These are phyloP conservation scores for Danaus melanippus DNA, from an alignment of 1,140 invertebrate species.

Conservation along the genomic window DNA sequence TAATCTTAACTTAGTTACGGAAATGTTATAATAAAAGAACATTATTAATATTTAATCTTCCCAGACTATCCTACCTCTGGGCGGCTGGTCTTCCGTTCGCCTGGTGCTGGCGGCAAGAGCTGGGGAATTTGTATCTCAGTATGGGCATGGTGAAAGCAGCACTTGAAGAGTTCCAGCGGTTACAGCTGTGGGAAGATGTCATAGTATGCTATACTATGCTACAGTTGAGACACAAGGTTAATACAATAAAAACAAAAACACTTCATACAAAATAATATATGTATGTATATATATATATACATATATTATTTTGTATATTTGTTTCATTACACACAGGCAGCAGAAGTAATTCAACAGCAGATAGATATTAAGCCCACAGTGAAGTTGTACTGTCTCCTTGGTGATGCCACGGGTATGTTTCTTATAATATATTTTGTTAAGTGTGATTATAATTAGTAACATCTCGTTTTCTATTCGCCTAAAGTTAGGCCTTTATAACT, in stretches of 20 bases:
- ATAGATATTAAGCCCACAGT: slow-evolving; percentile 86
- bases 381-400: slow-evolving; percentile 89
- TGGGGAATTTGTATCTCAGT: slow-evolving; percentile 85
- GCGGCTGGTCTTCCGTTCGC: slow-evolving; percentile 77
- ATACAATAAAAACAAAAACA: not conserved
- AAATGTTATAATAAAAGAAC: too few species aligned
- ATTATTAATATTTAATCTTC: not conserved
- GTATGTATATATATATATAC: slow-evolving; percentile 5
- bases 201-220: slow-evolving; percentile 91
- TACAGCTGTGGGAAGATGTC: slow-evolving; percentile 94
- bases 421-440: slow-evolving; percentile 3
- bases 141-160: slow-evolving; percentile 89
- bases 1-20: too few species aligned
- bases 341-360: slow-evolving; percentile 88
- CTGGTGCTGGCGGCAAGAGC: slow-evolving; percentile 82
- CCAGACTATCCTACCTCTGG: slow-evolving; percentile 75
- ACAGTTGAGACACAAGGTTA: slow-evolving; percentile 86
- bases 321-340: slow-evolving; percentile 77
- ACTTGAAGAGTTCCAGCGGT: slow-evolving; percentile 85
- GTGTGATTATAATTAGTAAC: too few species aligned
- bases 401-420: slow-evolving; percentile 73
- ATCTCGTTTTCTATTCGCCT: not conserved
- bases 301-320: slow-evolving; percentile 22
- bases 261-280: too few species aligned
- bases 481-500: not conserved